phyloP scores from a whole-genome alignment of 2,888 invertebrate genomes.

The Alcis repandata region DNA sequence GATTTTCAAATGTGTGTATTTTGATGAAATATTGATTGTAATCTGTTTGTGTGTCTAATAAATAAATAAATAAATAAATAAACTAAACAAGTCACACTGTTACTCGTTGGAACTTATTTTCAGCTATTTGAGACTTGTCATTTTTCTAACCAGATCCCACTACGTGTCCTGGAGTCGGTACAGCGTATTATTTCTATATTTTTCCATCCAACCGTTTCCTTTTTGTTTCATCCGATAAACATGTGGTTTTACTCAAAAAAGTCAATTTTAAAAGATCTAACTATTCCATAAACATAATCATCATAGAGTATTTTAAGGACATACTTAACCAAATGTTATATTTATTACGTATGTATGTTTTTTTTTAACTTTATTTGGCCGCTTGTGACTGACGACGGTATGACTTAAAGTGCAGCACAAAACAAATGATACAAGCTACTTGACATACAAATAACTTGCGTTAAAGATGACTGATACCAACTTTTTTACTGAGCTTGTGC shows the following conservation, averaged over 20 bases:
- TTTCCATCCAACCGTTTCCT: too few relatives aligned
- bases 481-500: background rate
- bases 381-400: background rate
- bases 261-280: background rate
- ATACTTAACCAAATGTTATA: background rate
- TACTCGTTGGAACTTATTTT: too few relatives aligned
- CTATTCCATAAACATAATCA: background rate
- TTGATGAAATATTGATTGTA: too few relatives aligned
- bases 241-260: background rate
- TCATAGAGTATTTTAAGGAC: constrained; percentile 6
- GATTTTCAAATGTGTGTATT: too few relatives aligned
- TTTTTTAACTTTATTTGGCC: constrained; percentile 12
- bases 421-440: constrained; percentile 9
- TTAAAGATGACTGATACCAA: background rate
- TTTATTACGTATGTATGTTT: background rate
- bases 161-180: too few relatives aligned
- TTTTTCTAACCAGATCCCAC: too few relatives aligned
- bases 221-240: too few relatives aligned
- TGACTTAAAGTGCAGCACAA: background rate
- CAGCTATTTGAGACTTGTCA: too few relatives aligned
- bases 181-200: too few relatives aligned
- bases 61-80: too few relatives aligned
- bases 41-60: too few relatives aligned
- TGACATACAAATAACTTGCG: background rate
- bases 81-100: too few relatives aligned